Percentiles rank a stretch among this genome's conserved stretches.
phyloP scores from a whole-genome alignment of 2,113 vertebrate genomes.

The Strix aluco region DNA sequence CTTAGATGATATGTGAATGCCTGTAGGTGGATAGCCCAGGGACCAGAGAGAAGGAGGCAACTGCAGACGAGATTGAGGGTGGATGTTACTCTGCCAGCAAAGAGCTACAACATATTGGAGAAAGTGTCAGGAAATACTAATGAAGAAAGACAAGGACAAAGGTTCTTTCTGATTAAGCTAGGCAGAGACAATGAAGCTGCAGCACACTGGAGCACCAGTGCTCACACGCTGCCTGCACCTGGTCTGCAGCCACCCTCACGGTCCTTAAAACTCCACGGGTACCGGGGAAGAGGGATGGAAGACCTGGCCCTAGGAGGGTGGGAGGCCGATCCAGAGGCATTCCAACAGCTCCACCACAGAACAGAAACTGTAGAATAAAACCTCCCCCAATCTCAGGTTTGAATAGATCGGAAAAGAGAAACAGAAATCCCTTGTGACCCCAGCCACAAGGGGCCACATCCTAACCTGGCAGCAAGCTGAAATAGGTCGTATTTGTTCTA shows the following conservation, averaged over 20 bases:
- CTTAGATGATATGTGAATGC: background rate
- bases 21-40: background rate
- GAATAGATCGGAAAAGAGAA: background rate
- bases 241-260: background rate
- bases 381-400: background rate
- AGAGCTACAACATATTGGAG: background rate
- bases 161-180: background rate
- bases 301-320: background rate
- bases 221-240: background rate
- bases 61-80: background rate
- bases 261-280: background rate
- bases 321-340: background rate
- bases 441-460: background rate
- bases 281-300: background rate
- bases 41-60: background rate
- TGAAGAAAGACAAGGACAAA: conserved; percentile 16
- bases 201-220: background rate
- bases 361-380: background rate
- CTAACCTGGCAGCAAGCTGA: background rate
- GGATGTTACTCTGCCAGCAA: background rate
- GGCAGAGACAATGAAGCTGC: background rate
- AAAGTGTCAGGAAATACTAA: conserved; percentile 1
- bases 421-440: background rate
- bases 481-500: background rate
- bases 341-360: background rate